Evolutionary conservation across 2,113 vertebrate genomes (phyloP), one percentile per base, ranked within the genome.

Genomic region (Scomber colias): DNA sequence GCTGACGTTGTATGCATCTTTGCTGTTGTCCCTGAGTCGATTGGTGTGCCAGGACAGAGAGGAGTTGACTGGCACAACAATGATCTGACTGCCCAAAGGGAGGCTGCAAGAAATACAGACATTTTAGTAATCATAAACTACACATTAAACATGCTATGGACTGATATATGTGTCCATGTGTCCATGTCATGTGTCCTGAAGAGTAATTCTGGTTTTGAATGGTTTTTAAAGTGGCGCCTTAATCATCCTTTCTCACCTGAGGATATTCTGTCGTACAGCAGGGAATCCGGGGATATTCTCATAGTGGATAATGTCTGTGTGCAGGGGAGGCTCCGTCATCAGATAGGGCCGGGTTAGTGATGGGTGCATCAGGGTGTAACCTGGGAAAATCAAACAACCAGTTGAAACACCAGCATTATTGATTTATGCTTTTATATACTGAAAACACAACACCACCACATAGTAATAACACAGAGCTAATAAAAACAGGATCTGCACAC

Each of bases 271-370:
- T 55, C 97, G 94, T 57, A 98, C 98, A 65, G 94, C 93, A 65
- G 96, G 95, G 55, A 99, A 99, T 16, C 97, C 95, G 0, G 98
- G 98, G 61, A 99, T 99, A 57, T 99, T 99, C 94, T 99, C 98
- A 0, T 99, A 99, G 89, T 99, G 98, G 89, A 97, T 98, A 67
- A 99, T 98, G 81, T 99, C 98, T 0, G 98, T 99, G 94, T 99
- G 98, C 14, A 99, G 96, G 0, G 98, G 98, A 0, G 98, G 96
- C 85, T 99, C 97, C 0, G 96, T 96, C 61, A 99, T 96, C 89
- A 99, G 95, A 90, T 97, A 99, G 2, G 98, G 98, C 73, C 98
- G 96, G 11, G 97, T 97, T 70, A 99, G 96, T 11, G 98, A 99
- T 0, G 98, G 98, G 72, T 99, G 98, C 98, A 99, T 99, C 85